These are phyloP conservation scores for Geophilus truncorum DNA, from an alignment of 2,888 invertebrate species.

Conservation along the genomic window DNA sequence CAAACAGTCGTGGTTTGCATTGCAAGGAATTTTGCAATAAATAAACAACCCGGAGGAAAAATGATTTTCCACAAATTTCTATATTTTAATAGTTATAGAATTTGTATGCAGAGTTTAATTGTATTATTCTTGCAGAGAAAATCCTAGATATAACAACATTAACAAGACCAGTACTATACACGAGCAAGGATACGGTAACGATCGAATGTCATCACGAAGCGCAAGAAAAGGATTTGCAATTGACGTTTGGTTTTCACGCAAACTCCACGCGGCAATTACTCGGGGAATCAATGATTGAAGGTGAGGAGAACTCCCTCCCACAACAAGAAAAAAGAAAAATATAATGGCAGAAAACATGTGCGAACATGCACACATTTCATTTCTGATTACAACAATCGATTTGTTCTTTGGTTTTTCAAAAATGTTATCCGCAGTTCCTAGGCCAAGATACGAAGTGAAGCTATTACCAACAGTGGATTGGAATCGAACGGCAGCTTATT, in stretches of 20 bases:
- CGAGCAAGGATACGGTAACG: neutral
- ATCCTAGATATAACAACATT: neutral
- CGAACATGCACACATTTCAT: neutral
- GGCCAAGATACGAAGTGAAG: neutral
- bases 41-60: no score
- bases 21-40: no score
- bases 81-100: no score
- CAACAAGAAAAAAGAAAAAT: neutral
- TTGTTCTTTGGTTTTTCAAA: neutral
- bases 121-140: no score
- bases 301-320: neutral
- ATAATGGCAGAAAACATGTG: neutral
- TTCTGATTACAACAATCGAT: neutral
- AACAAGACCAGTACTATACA: slow-evolving; percentile 9
- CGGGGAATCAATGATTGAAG: slow-evolving; percentile 6
- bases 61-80: no score
- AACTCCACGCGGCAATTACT: slow-evolving; percentile 4
- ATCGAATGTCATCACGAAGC: neutral
- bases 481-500: slow-evolving; percentile 28
- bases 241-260: neutral
- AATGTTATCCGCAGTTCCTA: neutral
- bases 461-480: neutral
- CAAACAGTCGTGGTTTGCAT: no score
- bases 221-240: neutral
- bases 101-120: no score